Percentiles rank a stretch among this genome's conserved stretches.
phyloP scores from a whole-genome alignment of 2,888 invertebrate species.

The Protonemura montana region DNA sequence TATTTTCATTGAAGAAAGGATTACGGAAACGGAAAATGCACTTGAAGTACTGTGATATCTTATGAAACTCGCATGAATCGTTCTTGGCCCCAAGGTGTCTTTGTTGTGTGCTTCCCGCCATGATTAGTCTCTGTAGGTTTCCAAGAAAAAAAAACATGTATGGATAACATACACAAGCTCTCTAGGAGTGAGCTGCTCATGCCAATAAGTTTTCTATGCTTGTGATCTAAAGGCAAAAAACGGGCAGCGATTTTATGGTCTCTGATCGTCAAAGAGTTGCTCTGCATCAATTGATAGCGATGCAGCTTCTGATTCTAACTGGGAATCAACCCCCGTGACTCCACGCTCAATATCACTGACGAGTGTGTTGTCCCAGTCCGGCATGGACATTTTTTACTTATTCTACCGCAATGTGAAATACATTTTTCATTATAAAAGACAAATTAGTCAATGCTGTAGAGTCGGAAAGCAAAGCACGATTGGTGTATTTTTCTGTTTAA shows the following conservation, averaged over 20 bases:
- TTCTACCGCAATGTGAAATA: too few relatives aligned
- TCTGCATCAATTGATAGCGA: neutral
- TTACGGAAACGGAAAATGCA: conserved; percentile 12
- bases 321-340: neutral
- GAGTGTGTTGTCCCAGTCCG: neutral
- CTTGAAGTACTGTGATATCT: neutral
- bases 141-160: neutral
- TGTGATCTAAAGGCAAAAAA: neutral
- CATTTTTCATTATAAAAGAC: too few relatives aligned
- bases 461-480: too few relatives aligned
- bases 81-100: neutral
- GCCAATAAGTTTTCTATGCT: neutral
- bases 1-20: neutral
- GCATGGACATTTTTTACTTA: too few relatives aligned
- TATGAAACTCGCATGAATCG: neutral
- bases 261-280: neutral
- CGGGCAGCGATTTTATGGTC: neutral
- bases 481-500: too few relatives aligned
- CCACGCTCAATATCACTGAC: neutral
- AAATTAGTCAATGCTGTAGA: too few relatives aligned
- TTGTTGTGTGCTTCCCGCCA: neutral
- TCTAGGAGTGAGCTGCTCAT: neutral
- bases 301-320: neutral
- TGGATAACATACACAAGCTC: neutral
- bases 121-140: neutral